Evolutionary conservation across 2,888 invertebrate species (phyloP), one percentile per base, ranked within the genome.

Genomic region (Athalia circularis): DNA sequence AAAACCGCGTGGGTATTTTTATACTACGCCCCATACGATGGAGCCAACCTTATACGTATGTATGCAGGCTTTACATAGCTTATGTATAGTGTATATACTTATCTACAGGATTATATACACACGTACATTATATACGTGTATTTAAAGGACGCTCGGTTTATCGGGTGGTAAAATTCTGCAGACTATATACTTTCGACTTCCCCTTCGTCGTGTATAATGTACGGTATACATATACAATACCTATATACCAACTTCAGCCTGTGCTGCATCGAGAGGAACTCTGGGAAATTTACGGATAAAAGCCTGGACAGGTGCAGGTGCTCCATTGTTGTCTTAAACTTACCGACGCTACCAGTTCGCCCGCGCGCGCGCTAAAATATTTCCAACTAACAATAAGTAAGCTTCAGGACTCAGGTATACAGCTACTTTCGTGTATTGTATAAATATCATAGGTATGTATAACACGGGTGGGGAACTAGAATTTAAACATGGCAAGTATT

Each of bases 101-200:
- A 29, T 29, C 29, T 29, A 29, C 29, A 29, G 29, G 29, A 29
- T 29, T 29, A 29, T 29, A 29, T 29, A 29, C 29, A 29, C 29
- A 29, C 29, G 2, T 29, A 29, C 2, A 29, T 29, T 68, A 47
- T 68, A 50, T 50, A 67, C 70, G 5, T 54, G 43, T 15, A 54
- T 54, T 70, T 57, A 70, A 52, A 72, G 59, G 47, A 59, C 13
- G 72, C 43, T 59, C 59, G 72, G 72, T 72, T 72, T 72, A 72
- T 72, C 72, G 72, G 72, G 72, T 59, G 59, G 59, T 72, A 72
- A 72, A 72, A 72, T 72, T 72, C 72, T 72, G 57, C 47, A 72
- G 47, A 72, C 72, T 59, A 59, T 45, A 54, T 52, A 70, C 72
- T 13, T 45, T 57, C 45, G 47, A 59, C 72, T 72, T 72, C 57